Base-by-base conservation (phyloP, 2,888 invertebrate genomes). In the Antitype chi region DNA sequence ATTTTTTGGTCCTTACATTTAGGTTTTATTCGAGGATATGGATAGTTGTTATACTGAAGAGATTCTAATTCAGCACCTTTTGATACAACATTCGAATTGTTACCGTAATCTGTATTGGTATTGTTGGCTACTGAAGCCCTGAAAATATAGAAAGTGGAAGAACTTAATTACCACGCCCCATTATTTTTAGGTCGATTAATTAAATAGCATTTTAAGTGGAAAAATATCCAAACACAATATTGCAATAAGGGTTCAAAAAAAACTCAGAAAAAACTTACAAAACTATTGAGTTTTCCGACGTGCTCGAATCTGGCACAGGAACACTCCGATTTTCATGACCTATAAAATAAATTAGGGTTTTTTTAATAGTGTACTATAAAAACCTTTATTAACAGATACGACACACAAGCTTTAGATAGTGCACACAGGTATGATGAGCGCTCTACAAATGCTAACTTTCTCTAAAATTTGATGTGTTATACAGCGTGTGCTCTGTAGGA, bases 251-350 rank as follows among this genome's bases (percentile, higher is more conserved):
- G 25, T 62, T 28, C 1, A 55, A 55, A 70, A 38, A 38, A n/a
- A 28, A 25, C 1, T n/a, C 11, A 49, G 11, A 63, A 7, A 38
- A 3, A 78, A 93, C 95, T 93, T 92, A 95, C 95, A 90, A 89
- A 63, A 86, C 70, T 86, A 87, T 90, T 47, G 89, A 81, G 77
- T 85, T 92, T 87, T 94, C 95, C 64, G 94, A 92, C 66, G 94
- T 94, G 85, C 94, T 95, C 3, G 94, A 95, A 90, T 94, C 94
- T 80, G 95, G 94, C 85, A 94, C 90, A 86, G 89, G 91, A 71
- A 85, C 80, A 87, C 85, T 90, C 66, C 82, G 86, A 85, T 85
- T 89, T 70, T 89, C 90, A 69, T 87, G 82, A 74, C 90, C 94
- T 93, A 75, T 32, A 90, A 88, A 47, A 70, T 60, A 74, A 82